Evolutionary conservation across 1,140 invertebrate species (phyloP), one percentile per base, ranked within the genome.

Genomic region (Cotesia glomerata): DNA sequence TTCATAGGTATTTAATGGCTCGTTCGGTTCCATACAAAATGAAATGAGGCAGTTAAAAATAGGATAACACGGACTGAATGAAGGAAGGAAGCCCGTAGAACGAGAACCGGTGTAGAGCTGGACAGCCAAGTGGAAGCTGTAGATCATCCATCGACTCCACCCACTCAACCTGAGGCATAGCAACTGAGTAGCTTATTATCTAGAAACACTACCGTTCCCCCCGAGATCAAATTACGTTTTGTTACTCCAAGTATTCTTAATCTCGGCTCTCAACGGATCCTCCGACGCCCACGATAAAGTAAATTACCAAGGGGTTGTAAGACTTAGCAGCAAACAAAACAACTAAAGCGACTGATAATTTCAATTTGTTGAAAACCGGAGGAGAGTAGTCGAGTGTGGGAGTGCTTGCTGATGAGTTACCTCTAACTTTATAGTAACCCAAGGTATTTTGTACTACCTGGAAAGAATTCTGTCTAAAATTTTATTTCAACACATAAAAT

Each of bases 121-220:
- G 56, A 39, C 39, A 39, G 39, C 3, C 18, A 18, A 58, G 56
- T 58, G 56, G 56, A 58, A 58, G 56, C 71, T 67, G 71, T 72
- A 72, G 63, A 72, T 72, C 71, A 72, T 67, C 71, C 62, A 72
- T 72, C 71, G 71, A 72, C 71, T 72, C 71, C 71, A 72, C 71
- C 71, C 54, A 72, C 71, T 72, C 71, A 72, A 66, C 63, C 71
- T 51, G 13, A 64, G 26, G 71, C 39, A 39, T 39, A 39, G 39
- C 56, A 58, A 58, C 64, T 59, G 36, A 54, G 63, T 56, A 67
- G 71, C 71, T 72, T 65, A 72, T 72, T 72, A 72, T 72, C 71
- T 67, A 39, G 52, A 72, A 72, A 72, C 71, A 72, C 71, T 67
- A 72, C 71, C 71, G 70, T 71, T 65, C 70, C 65, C 56, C 18